Evolutionary conservation across 2,888 invertebrate genomes (phyloP), one percentile per base, ranked within the genome.

Genomic region (Cheilosia grossa): DNA sequence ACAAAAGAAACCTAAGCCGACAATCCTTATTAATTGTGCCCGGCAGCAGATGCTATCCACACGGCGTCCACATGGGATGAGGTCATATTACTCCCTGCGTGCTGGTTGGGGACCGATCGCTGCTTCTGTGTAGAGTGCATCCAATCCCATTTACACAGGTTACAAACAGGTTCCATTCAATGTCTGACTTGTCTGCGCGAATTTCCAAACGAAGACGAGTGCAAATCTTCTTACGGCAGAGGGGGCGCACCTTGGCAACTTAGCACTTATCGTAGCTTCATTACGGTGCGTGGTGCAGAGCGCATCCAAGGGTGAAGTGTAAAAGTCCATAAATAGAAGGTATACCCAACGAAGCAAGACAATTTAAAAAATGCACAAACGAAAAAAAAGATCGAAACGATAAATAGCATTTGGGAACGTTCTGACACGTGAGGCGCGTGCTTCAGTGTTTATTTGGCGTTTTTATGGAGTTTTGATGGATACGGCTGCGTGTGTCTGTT

Each of bases 291-390:
- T 47, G 59, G 17, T 49, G 30, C 27, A 53, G 69, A 53, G 69
- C 24, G 69, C 63, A 83, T 59, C 83, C 44, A 80, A 75, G 80
- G 67, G 75, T 75, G 74, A 85, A 70, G 66, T 72, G 59, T 70
- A 70, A 37, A 47, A 27, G 82, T 81, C 75, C 85, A 81, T 81
- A 85, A 85, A 85, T 85, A 85, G 81, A 75, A 61, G 80, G 63
- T 61, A 69, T 61, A 77, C 67, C 47, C 85, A 72, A 40, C 81
- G 54, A 72, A 80, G 75, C 81, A 58, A 69, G 70, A 79, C 73
- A 33, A 64, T 58, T 74, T 72, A 49, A 67, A 24, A 63, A 54
- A 30, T 42, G 44, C 9, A 9, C 47, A 47, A 9, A 47, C 47
- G 24, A 56, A 19, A 56, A 67, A 21, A 51, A 59, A 69, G 42